Evolutionary conservation across 37 sponge, comb jelly and placozoan species (phyloP).

Genomic region (Agelas oroides): DNA sequence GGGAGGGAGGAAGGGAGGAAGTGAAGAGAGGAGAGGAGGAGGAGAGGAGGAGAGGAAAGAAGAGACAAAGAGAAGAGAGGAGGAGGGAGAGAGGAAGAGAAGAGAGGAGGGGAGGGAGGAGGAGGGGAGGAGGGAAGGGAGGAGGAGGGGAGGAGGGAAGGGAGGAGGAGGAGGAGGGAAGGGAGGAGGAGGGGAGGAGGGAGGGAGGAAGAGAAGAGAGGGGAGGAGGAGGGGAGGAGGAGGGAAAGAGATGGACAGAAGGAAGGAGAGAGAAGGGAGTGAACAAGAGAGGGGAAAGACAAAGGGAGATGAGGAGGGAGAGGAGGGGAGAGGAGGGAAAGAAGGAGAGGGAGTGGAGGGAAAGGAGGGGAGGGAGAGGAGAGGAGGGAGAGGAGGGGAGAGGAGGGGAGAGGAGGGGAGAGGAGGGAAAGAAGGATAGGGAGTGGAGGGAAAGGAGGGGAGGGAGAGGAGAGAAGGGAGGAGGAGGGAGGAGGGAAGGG

Average conservation of each 20-base stretch:
- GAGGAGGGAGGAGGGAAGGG: background rate
- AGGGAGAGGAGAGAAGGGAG: background rate
- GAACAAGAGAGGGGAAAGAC: too few relatives aligned
- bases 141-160: background rate
- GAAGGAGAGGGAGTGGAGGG: background rate
- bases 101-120: background rate
- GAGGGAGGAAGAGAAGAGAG: too few relatives aligned
- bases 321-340: background rate
- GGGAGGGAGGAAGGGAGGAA: too few relatives aligned
- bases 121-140: background rate
- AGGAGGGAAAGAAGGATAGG: too few relatives aligned
- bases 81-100: background rate
- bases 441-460: background rate
- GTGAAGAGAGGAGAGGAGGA: background rate
- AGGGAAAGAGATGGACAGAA: too few relatives aligned
- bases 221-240: background rate
- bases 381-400: background rate
- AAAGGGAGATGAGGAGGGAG: background rate
- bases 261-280: too few relatives aligned
- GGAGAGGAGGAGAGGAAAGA: background rate
- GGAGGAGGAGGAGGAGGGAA: too few relatives aligned
- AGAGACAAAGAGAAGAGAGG: too few relatives aligned
- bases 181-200: too few relatives aligned
- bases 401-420: background rate
- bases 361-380: background rate